These are phyloP conservation scores for Ricordea florida DNA, from an alignment of 92 coral and sea anemone species.

Conservation along the genomic window DNA sequence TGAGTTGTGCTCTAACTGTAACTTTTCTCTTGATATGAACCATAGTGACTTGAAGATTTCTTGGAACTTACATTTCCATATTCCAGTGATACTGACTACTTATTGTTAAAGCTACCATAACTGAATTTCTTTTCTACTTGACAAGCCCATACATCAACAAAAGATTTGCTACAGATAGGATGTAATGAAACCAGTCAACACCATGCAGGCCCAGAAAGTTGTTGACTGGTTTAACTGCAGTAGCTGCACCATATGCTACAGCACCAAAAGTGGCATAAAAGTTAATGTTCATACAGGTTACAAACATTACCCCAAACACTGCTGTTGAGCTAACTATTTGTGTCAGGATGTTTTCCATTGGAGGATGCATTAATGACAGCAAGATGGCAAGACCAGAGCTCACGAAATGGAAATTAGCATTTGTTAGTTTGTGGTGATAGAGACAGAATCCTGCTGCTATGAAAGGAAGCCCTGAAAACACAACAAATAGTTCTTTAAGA, in stretches of 20 bases:
- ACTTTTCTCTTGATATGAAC: no score
- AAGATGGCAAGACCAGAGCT: slow-evolving; percentile 69
- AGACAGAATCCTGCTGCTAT: slow-evolving; percentile 88
- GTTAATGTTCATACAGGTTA: slow-evolving; percentile 65
- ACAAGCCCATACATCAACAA: slow-evolving; percentile 60
- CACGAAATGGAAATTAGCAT: slow-evolving; percentile 72
- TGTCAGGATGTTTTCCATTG: slow-evolving; percentile 59
- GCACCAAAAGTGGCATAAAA: slow-evolving; percentile 71
- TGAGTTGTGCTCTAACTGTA: no score
- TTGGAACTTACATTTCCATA: no score
- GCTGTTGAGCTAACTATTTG: slow-evolving; percentile 73
- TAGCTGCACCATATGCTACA: slow-evolving; percentile 73
- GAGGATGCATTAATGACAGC: slow-evolving; percentile 52
- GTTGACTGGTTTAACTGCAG: slow-evolving; percentile 55
- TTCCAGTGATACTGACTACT: no score
- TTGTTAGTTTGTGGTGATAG: slow-evolving; percentile 57
- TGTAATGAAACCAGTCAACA: slow-evolving; percentile 92
- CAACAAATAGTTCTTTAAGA: neutral
- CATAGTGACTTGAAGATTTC: no score
- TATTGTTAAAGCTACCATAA: no score
- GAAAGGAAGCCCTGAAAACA: slow-evolving; percentile 85
- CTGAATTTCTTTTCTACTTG: no score
- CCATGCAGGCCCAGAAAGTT: slow-evolving; percentile 79
- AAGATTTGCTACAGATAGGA: slow-evolving; percentile 72
- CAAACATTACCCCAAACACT: slow-evolving; percentile 77